Evolutionary conservation across 37 sponge, comb jelly and placozoan species (phyloP).

Genomic region (Chondrosia reniformis): DNA sequence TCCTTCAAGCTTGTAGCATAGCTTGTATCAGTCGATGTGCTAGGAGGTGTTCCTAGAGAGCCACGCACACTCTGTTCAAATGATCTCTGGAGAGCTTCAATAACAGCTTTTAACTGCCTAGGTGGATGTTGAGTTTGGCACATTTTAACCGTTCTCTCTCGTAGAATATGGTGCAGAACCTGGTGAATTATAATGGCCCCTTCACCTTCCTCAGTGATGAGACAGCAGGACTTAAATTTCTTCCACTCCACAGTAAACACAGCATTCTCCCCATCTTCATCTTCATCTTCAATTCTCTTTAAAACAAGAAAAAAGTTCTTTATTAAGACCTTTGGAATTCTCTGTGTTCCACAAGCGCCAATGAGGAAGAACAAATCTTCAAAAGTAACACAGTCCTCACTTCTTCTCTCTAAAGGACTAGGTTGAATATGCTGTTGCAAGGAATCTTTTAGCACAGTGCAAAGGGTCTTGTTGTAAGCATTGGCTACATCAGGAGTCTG

Average conservation of each 20-base stretch:
- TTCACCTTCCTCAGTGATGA: not conserved
- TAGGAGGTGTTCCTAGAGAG: too few species aligned
- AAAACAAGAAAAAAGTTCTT: not conserved
- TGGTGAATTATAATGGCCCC: not conserved
- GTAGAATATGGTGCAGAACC: not conserved
- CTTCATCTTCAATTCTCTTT: not conserved
- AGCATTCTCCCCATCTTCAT: not conserved
- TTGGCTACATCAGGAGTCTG: not conserved
- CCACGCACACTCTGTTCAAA: too few species aligned
- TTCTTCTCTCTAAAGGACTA: too few species aligned
- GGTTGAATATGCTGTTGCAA: too few species aligned
- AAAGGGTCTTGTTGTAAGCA: not conserved
- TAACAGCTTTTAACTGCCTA: too few species aligned
- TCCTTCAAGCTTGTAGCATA: too few species aligned
- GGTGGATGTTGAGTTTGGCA: too few species aligned
- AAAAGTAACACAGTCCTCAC: not conserved
- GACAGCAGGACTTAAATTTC: not conserved
- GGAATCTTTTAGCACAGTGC: not conserved
- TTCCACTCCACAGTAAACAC: not conserved
- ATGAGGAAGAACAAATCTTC: not conserved
- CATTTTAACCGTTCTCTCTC: not conserved
- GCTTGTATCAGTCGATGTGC: too few species aligned
- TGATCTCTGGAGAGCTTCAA: too few species aligned
- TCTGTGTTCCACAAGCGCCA: not conserved
- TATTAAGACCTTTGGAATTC: not conserved